Base-by-base conservation (phyloP, 2,888 invertebrate genomes). In the Dyspetes luteomarginatus region DNA sequence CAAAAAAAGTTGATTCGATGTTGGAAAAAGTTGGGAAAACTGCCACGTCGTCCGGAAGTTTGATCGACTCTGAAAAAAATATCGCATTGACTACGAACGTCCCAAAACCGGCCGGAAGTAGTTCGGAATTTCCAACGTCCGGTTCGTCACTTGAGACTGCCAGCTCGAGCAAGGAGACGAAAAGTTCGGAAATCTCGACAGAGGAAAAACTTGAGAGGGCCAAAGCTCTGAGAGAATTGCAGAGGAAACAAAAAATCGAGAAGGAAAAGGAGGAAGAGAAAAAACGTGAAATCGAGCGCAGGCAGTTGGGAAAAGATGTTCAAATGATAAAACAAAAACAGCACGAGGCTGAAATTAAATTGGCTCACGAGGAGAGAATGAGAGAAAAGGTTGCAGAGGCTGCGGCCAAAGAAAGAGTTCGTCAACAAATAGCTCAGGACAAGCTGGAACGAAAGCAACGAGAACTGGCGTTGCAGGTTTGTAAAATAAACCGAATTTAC, bases 391-490 rank as follows among this genome's bases (percentile, higher is more conserved):
- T 95, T 83, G 96, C 96, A 83, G 96, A 97, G 85, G 94, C 95
- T 83, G 93, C 94, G 7, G 96, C 96, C 0, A 93, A 96, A 7
- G 96, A 98, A 84, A 94, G 96, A 67, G 95, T 98, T 17, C 92
- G 95, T 78, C 95, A 96, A 71, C 97, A 98, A 91, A 98, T 98
- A 80, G 97, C 96, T 0, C 96, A 96, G 89, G 98, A 98, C 92
- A 95, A 96, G 88, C 95, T 95, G 0, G 96, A 96, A 88, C 90
- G 96, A 9, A 93, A 94, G 36, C 92, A 94, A 19, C 93, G 90
- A 55, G 89, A 90, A 79, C 67, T 85, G 19, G 86, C 85, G 12
- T 28, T 85, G 12, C 88, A 90, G 86, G 90, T 91, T 71, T 12
- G 68, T 58, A 56, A 58, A 19, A 30, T 12, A 30, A 55, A n/a